These are phyloP conservation scores for Tiphia femorata DNA, from an alignment of 2,888 invertebrate species.

Conservation along the genomic window DNA sequence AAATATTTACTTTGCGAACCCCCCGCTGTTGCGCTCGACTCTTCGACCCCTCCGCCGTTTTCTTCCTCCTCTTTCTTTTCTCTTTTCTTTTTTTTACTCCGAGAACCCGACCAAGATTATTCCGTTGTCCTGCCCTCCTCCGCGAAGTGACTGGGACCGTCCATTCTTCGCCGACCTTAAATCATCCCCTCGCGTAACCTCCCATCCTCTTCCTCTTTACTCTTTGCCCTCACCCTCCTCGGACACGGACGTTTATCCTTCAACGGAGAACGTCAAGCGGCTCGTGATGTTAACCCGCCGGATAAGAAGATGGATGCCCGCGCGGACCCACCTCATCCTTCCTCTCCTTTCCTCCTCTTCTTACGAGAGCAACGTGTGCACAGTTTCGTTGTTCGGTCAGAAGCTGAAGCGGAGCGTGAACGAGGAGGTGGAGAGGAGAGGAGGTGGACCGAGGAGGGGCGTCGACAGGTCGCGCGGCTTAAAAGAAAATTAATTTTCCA, in stretches of 20 bases:
- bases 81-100: neutral
- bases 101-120: neutral
- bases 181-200: neutral
- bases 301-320: conserved; percentile 40
- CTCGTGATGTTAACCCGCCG: conserved; percentile 26
- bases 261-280: conserved; percentile 36
- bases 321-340: no score
- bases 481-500: no score
- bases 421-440: no score
- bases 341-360: no score
- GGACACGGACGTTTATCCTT: conserved; percentile 31
- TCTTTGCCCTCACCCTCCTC: neutral
- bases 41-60: neutral
- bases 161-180: no score
- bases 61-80: neutral
- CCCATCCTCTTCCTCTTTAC: neutral
- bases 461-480: no score
- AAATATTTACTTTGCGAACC: conserved; percentile 7
- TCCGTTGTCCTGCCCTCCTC: conserved; percentile 1
- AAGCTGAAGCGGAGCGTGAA: no score
- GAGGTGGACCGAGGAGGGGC: no score
- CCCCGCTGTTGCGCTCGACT: neutral
- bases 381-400: no score
- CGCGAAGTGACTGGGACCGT: neutral
- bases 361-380: no score